Percentiles rank a stretch among this genome's conserved stretches.
phyloP scores from a whole-genome alignment of 2,797 vertebrate genomes.

The Notolabrus celidotus region DNA sequence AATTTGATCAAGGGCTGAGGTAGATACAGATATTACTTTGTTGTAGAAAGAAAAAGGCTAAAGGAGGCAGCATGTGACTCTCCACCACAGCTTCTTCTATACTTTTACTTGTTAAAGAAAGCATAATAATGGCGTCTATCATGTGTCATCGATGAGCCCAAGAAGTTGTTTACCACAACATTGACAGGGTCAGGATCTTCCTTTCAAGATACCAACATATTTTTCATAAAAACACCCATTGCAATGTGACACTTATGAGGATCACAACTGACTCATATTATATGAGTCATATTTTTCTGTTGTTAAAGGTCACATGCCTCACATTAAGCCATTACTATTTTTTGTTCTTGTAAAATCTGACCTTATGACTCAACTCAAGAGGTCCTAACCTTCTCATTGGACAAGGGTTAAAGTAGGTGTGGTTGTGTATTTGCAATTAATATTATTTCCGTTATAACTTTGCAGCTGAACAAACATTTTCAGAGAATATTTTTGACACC shows the following conservation, averaged over 20 bases:
- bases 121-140: no score
- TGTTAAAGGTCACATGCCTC: slow-evolving; percentile 44
- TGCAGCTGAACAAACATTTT: slow-evolving; percentile 38
- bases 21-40: no score
- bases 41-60: no score
- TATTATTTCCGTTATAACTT: slow-evolving; percentile 40
- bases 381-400: slow-evolving; percentile 54
- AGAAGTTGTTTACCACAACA: not conserved
- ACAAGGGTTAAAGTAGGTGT: slow-evolving; percentile 38
- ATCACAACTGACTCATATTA: slow-evolving; percentile 44
- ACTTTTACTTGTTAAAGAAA: no score
- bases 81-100: no score
- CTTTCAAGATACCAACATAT: not conserved
- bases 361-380: slow-evolving; percentile 43
- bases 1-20: not conserved
- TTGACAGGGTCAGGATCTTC: not conserved
- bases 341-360: slow-evolving; percentile 73
- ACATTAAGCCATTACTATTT: slow-evolving; percentile 52
- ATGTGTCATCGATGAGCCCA: no score
- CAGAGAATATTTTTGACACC: slow-evolving; percentile 17
- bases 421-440: slow-evolving; percentile 29
- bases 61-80: no score
- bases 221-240: not conserved
- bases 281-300: slow-evolving; percentile 30
- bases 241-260: slow-evolving; percentile 12